Conservation (phyloP, 2,888 invertebrate genomes). For the Actias luna region DNA sequence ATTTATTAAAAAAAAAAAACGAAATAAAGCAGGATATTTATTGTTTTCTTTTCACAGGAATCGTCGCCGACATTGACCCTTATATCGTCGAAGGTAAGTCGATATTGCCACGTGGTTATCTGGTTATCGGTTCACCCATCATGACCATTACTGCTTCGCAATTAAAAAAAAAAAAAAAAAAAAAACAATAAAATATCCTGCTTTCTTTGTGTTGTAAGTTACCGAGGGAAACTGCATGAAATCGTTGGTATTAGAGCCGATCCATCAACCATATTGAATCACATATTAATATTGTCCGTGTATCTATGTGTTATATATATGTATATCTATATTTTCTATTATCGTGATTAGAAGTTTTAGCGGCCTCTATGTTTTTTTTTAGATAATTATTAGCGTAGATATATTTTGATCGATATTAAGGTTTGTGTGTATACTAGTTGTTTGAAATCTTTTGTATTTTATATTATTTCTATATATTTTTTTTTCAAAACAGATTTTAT, state of each 20-base stretch:
- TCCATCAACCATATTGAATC: conserved; percentile 8
- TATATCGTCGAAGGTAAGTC: conserved; percentile 89
- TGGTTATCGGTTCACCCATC: conserved; percentile 40
- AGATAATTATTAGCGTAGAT: no score
- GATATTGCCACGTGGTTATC: conserved; percentile 25
- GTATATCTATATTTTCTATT: background rate
- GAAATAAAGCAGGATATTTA: conserved; percentile 72
- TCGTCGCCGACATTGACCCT: conserved; percentile 90
- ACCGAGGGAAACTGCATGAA: background rate
- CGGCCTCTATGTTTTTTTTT: no score
- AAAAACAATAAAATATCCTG: conserved; percentile 51
- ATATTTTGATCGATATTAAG: no score
- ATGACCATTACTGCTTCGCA: conserved; percentile 44
- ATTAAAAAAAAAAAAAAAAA: no score
- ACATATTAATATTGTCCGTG: background rate
- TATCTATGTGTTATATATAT: background rate
- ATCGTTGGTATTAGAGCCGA: background rate
- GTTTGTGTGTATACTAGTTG: no score
- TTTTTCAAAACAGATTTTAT: no score
- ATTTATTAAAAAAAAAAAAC: conserved; percentile 18
- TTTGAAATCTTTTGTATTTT: no score
- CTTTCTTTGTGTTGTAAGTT: conserved; percentile 1
- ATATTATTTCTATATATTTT: no score
- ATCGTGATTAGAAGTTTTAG: no score
- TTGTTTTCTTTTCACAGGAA: conserved; percentile 85